Base-by-base conservation (phyloP, 2,888 invertebrate genomes). In the Volucella inflata region DNA sequence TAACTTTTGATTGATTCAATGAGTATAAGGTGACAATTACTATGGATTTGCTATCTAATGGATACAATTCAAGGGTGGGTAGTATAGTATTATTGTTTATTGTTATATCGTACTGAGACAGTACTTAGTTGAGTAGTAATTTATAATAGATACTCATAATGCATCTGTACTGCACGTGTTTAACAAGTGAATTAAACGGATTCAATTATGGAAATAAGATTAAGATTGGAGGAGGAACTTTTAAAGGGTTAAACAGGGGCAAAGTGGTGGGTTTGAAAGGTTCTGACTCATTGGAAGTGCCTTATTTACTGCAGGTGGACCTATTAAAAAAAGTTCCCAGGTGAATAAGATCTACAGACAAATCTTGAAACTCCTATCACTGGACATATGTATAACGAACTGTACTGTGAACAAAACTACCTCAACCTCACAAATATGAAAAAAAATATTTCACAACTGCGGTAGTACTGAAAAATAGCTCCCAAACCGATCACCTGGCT, bases 1-100 rank as follows among this genome's bases (percentile, higher is more conserved):
- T 62, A 59, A 16, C 14, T 67, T 77, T 81, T 85, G 81, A 85
- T 85, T 81, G 81, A 81, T 81, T 64, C 46, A 81, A 46, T 64
- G 46, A 59, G 81, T 60, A 44, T 72, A 38, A 53, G 81, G 81
- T 81, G 85, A 85, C 85, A 81, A 81, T 81, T 64, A 85, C 51
- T 46, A 46, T 60, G 42, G 30, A 77, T 76, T 62, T 72, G 50
- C 80, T 76, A 76, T 72, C 59, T 71, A 64, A 72, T 70, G 65
- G 53, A 67, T 60, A 60, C 68, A 53, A 76, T 75, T 46, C 53
- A 59, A 44, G 10, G n/a, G 64, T 30, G 8, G n/a, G 11, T 48
- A 8, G n/a, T 40, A n/a, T n/a, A n/a, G n/a, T n/a, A n/a, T n/a
- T n/a, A n/a, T n/a, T n/a, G n/a, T 4, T 30, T 30, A 30, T 30